Percentiles rank a stretch among this genome's conserved stretches.
Conservation (phyloP, 2,797 vertebrate species). For the Lutjanus campechanus region DNA sequence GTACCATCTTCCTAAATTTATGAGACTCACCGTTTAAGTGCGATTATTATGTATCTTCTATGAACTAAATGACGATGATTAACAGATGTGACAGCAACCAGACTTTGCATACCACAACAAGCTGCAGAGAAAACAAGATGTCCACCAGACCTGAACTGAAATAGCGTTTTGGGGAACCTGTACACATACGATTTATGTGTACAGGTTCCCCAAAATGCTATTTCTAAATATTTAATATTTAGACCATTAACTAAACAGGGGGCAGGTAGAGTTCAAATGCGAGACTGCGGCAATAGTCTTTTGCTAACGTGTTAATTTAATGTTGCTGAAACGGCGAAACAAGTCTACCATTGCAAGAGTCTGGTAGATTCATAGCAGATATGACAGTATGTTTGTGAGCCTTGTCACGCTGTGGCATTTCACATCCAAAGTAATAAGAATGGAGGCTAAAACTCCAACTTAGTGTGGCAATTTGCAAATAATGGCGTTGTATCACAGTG, state of each 20-base stretch:
- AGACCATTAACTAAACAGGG: slow-evolving; percentile 10
- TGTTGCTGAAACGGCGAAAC: slow-evolving; percentile 3
- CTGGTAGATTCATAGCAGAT: not conserved
- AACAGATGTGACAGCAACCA: slow-evolving; percentile 28
- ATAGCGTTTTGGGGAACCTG: slow-evolving; percentile 22
- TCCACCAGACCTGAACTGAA: slow-evolving; percentile 17
- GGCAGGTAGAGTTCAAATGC: slow-evolving; percentile 8
- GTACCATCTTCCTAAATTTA: not conserved
- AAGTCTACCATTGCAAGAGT: not conserved
- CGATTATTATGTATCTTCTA: slow-evolving; percentile 6
- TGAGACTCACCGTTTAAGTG: slow-evolving; percentile 1
- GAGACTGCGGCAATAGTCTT: not conserved
- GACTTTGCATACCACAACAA: slow-evolving; percentile 4
- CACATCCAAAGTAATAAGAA: slow-evolving; percentile 22
- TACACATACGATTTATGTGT: too few relatives aligned
- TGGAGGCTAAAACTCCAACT: not conserved
- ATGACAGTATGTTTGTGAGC: not conserved
- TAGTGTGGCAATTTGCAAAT: slow-evolving; percentile 21
- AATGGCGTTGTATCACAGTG: not conserved
- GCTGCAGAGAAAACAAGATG: slow-evolving; percentile 27
- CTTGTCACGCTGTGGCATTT: slow-evolving; percentile 10
- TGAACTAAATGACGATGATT: slow-evolving; percentile 13
- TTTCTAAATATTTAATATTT: slow-evolving; percentile 30
- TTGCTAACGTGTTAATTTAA: slow-evolving; percentile 5
- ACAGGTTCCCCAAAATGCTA: too few relatives aligned